These are phyloP conservation scores for Ivindomyrus marchei DNA, from an alignment of 2,113 vertebrate genomes.

Conservation along the genomic window DNA sequence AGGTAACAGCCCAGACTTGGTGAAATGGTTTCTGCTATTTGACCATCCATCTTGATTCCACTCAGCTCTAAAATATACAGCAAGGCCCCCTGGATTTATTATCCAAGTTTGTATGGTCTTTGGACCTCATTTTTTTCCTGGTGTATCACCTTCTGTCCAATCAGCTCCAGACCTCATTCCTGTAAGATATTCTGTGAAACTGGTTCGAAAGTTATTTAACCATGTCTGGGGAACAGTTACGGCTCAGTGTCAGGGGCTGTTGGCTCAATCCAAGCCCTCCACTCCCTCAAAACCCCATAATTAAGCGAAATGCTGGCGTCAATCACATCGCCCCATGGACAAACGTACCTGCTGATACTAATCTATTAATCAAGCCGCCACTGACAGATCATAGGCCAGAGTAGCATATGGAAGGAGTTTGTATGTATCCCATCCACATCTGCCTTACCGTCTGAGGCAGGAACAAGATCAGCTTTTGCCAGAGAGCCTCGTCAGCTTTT, in stretches of 20 bases:
- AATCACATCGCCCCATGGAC: conserved; percentile 34
- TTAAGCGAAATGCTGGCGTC: conserved; percentile 15
- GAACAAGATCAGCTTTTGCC: conserved; percentile 20
- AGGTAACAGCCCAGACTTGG: background rate
- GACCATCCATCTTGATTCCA: background rate
- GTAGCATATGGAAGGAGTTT: conserved; percentile 38
- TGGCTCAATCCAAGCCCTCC: conserved; percentile 31
- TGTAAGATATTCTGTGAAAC: background rate
- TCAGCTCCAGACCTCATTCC: background rate
- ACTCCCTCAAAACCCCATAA: conserved; percentile 49
- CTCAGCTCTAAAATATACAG: background rate
- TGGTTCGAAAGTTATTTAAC: background rate
- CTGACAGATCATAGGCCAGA: conserved; percentile 43
- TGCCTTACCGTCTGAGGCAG: conserved; percentile 40
- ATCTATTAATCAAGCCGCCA: conserved; percentile 50
- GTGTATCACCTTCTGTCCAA: background rate
- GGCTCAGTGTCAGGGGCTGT: background rate
- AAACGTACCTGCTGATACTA: conserved; percentile 38
- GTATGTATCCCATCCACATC: conserved; percentile 49
- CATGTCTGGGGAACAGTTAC: background rate
- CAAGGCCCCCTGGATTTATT: background rate
- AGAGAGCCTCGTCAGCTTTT: conserved; percentile 40
- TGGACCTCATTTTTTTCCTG: background rate
- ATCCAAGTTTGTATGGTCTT: background rate
- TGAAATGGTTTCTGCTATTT: background rate